phyloP scores from a whole-genome alignment of 2,888 invertebrate genomes.

The Pogonocherus hispidulus region DNA sequence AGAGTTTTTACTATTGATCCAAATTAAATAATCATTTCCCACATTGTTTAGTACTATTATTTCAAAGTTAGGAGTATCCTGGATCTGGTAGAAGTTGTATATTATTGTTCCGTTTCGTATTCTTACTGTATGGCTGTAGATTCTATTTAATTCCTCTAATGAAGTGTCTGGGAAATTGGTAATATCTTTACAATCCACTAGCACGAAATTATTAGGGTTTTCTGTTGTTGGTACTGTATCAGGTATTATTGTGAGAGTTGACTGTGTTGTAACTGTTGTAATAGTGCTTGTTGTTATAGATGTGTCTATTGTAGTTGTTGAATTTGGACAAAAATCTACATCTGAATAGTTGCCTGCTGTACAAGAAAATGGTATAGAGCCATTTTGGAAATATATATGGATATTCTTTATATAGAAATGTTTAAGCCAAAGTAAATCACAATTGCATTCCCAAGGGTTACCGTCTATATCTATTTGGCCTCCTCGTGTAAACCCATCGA shows the following conservation, averaged over 20 bases:
- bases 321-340: conserved; percentile 36
- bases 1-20: conserved; percentile 34
- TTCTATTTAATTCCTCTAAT: conserved; percentile 15
- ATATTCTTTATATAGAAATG: conserved; percentile 31
- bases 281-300: conserved; percentile 5
- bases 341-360: conserved; percentile 21
- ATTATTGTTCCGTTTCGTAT: conserved; percentile 36
- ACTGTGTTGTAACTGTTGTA: not conserved
- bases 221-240: conserved; percentile 10
- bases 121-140: conserved; percentile 28
- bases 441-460: conserved; percentile 42
- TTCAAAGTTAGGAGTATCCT: conserved; percentile 37
- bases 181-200: conserved; percentile 25
- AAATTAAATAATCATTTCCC: conserved; percentile 31
- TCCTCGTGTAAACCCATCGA: conserved; percentile 7
- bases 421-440: conserved; percentile 38
- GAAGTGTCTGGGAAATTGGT: not conserved
- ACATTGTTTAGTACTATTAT: conserved; percentile 31
- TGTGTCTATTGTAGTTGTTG: conserved; percentile 5
- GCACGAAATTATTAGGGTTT: not conserved
- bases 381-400: conserved; percentile 21
- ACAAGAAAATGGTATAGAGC: conserved; percentile 31
- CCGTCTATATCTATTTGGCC: conserved; percentile 26
- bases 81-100: conserved; percentile 37
- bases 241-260: not conserved